phyloP scores from a whole-genome alignment of 2,113 vertebrate species.

The Hemichromis elongatus region DNA sequence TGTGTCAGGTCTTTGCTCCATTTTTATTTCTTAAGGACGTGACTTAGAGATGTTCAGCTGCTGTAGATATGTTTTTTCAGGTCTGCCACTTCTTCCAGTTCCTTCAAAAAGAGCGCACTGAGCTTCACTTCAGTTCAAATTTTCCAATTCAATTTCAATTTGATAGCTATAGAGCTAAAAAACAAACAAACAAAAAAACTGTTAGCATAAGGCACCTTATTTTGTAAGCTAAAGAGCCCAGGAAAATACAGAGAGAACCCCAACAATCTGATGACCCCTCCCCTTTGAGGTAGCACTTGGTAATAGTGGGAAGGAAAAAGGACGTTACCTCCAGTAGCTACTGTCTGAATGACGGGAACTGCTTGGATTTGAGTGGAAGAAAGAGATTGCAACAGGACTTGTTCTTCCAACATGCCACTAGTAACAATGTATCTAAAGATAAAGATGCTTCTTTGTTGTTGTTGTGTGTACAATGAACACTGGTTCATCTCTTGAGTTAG shows the following conservation, averaged over 20 bases:
- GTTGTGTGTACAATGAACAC: neutral
- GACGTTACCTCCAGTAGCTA: neutral
- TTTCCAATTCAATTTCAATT: neutral
- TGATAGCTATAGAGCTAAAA: neutral
- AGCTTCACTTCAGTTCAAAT: neutral
- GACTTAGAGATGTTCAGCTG: neutral
- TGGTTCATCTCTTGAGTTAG: neutral
- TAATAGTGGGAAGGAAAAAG: neutral
- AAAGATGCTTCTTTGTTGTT: neutral
- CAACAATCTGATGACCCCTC: neutral
- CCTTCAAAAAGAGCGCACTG: neutral
- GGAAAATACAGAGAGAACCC: neutral
- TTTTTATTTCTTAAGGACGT: neutral
- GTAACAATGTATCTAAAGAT: neutral
- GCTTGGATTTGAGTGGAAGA: neutral
- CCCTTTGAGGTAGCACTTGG: neutral
- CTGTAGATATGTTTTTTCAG: neutral
- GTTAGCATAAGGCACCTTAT: neutral
- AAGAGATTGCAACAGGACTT: neutral
- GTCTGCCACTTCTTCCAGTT: neutral
- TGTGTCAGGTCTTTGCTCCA: neutral
- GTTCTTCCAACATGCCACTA: neutral
- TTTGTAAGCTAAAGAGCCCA: neutral
- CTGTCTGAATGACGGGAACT: neutral
- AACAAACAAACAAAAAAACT: no score